Conservation (phyloP, 53 echinoderm and acorn worm genomes). For the Arbacia lixula region DNA sequence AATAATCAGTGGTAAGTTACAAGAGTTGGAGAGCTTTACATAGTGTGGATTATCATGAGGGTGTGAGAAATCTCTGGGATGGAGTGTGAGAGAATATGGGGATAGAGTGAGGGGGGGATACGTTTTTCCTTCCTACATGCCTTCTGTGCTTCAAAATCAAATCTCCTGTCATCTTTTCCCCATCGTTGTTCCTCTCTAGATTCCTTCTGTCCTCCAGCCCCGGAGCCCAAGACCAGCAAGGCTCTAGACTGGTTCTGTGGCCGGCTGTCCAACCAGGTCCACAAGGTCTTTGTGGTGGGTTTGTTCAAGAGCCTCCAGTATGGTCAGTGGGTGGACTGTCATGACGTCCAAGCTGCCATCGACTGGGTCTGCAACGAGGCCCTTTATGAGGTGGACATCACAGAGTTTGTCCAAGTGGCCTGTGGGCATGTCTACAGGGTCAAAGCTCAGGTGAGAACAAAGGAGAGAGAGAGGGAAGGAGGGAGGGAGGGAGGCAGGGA, state of each 20-base stretch:
- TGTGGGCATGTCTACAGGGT: slow-evolving; percentile 83
- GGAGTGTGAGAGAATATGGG: too few relatives aligned
- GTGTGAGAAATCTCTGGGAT: too few relatives aligned
- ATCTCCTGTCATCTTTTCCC: too few relatives aligned
- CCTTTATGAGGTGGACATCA: slow-evolving; percentile 89
- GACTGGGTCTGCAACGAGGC: slow-evolving; percentile 91
- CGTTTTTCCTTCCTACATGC: too few relatives aligned
- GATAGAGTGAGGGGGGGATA: too few relatives aligned
- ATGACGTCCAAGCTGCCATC: slow-evolving; percentile 83
- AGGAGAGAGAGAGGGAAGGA: too few relatives aligned
- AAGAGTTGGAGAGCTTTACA: too few relatives aligned
- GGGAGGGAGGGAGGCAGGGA: too few relatives aligned
- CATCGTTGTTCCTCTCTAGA: slow-evolving; percentile 31
- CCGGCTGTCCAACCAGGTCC: slow-evolving; percentile 67
- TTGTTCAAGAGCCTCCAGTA: slow-evolving; percentile 88
- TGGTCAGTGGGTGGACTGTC: slow-evolving; percentile 71
- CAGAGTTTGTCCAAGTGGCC: slow-evolving; percentile 84
- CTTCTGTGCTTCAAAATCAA: too few relatives aligned
- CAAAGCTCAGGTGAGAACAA: slow-evolving; percentile 24
- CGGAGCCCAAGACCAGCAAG: slow-evolving; percentile 48
- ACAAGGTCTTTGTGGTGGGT: slow-evolving; percentile 84
- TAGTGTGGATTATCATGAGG: too few relatives aligned
- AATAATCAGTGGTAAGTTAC: too few relatives aligned
- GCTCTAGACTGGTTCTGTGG: slow-evolving; percentile 71
- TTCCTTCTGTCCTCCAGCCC: neutral